Conservation (phyloP, 1,140 invertebrate genomes). For the Calephelis nemesis region DNA sequence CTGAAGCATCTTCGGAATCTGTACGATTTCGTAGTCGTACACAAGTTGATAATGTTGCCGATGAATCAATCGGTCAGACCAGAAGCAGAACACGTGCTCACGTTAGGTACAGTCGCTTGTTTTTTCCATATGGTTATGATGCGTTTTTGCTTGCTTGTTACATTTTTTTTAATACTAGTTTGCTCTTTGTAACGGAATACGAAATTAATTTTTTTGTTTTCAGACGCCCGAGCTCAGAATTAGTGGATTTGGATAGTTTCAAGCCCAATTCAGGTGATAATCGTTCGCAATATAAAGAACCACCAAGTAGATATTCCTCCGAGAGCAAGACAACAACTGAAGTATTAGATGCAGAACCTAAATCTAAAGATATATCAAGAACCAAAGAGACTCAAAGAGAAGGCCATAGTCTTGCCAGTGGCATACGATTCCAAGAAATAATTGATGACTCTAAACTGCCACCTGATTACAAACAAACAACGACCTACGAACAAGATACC, state of each 20-base stretch:
- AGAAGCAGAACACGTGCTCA: constrained; percentile 73
- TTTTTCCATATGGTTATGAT: constrained; percentile 3
- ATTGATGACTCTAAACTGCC: constrained; percentile 61
- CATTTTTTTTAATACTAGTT: constrained; percentile 1
- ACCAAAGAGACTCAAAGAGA: constrained; percentile 55
- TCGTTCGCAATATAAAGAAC: constrained; percentile 70
- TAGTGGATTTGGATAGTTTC: constrained; percentile 89
- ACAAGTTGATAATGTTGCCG: constrained; percentile 68
- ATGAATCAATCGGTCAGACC: constrained; percentile 71
- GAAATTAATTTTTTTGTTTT: constrained; percentile 35
- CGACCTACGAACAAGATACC: constrained; percentile 78
- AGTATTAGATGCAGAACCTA: constrained; percentile 37
- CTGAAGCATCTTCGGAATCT: constrained; percentile 59
- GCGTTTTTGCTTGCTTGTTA: constrained; percentile 7
- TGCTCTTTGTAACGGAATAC: background rate
- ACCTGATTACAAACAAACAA: constrained; percentile 64
- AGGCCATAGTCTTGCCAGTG: constrained; percentile 48
- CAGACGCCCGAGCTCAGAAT: constrained; percentile 85
- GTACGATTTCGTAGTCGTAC: constrained; percentile 75
- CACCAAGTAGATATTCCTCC: constrained; percentile 61
- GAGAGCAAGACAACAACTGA: constrained; percentile 65
- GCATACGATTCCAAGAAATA: constrained; percentile 60
- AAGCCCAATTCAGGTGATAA: constrained; percentile 83
- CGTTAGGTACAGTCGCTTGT: constrained; percentile 58
- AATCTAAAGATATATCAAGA: constrained; percentile 40